phyloP scores from a whole-genome alignment of 1,140 invertebrate species.

The Daktulosphaira vitifoliae region DNA sequence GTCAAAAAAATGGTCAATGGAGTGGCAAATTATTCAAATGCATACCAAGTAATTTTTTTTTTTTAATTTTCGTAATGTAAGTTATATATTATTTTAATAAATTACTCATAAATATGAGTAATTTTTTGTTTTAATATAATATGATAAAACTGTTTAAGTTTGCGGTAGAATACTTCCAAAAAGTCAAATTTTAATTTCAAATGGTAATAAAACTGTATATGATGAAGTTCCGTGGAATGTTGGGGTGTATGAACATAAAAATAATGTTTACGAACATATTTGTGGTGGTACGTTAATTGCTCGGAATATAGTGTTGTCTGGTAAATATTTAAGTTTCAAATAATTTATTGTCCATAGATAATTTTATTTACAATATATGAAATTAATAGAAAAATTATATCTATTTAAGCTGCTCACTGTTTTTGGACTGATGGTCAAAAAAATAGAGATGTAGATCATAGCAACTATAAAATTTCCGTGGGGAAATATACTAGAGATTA shows the following conservation, averaged over 20 bases:
- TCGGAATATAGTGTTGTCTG: slow-evolving; percentile 7
- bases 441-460: not conserved
- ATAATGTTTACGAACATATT: not conserved
- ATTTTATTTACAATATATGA: too few species aligned
- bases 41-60: not conserved
- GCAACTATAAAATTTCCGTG: not conserved
- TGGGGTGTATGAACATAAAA: not conserved
- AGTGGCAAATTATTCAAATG: not conserved
- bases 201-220: too few species aligned
- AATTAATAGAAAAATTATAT: not conserved
- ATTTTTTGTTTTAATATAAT: too few species aligned
- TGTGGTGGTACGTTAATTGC: not conserved
- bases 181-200: too few species aligned
- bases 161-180: too few species aligned
- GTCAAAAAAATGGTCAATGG: not conserved
- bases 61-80: too few species aligned
- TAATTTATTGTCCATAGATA: too few species aligned
- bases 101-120: too few species aligned
- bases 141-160: too few species aligned
- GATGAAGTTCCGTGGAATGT: slow-evolving; percentile 2
- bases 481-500: not conserved
- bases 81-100: too few species aligned
- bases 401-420: slow-evolving; percentile 15
- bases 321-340: too few species aligned
- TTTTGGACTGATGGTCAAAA: not conserved